Evolutionary conservation across 2,113 vertebrate genomes (phyloP).

Genomic region (Pavo muticus): DNA sequence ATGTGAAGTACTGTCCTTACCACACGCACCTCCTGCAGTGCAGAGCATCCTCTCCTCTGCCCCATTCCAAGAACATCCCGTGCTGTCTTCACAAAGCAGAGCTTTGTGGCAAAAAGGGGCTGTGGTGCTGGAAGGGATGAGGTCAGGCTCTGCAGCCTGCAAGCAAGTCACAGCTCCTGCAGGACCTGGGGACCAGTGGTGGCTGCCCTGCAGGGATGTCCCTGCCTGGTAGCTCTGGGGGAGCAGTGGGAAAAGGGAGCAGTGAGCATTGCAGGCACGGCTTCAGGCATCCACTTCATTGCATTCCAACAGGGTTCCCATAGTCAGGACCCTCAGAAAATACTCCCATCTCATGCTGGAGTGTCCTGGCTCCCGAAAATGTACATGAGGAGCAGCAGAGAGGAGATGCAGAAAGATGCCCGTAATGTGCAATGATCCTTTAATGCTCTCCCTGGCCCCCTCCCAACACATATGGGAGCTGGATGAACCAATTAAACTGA

Average conservation of each 20-base stretch:
- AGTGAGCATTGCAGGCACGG: not conserved
- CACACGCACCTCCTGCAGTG: accelerated
- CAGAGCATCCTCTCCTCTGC: not conserved
- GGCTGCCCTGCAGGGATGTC: not conserved
- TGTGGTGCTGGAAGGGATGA: not conserved
- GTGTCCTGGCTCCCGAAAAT: not conserved
- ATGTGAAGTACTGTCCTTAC: too few relatives aligned
- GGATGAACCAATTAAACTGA: slow-evolving; percentile 62
- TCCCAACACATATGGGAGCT: slow-evolving; percentile 67
- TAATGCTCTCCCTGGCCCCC: slow-evolving; percentile 65
- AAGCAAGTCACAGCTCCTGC: not conserved
- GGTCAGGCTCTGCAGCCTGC: not conserved
- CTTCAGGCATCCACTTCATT: not conserved
- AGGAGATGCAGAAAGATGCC: not conserved
- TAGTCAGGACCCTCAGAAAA: not conserved
- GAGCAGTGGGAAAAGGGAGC: not conserved
- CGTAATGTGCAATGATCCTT: not conserved
- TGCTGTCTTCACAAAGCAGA: not conserved
- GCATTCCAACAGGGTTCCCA: not conserved
- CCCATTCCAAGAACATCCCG: not conserved
- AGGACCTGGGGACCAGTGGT: not conserved
- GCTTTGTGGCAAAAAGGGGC: not conserved
- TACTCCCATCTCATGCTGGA: not conserved
- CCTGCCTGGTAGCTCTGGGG: not conserved
- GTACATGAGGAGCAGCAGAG: not conserved